Evolutionary conservation across 2,113 vertebrate species (phyloP).

Genomic region (Formicarius rufipectus): DNA sequence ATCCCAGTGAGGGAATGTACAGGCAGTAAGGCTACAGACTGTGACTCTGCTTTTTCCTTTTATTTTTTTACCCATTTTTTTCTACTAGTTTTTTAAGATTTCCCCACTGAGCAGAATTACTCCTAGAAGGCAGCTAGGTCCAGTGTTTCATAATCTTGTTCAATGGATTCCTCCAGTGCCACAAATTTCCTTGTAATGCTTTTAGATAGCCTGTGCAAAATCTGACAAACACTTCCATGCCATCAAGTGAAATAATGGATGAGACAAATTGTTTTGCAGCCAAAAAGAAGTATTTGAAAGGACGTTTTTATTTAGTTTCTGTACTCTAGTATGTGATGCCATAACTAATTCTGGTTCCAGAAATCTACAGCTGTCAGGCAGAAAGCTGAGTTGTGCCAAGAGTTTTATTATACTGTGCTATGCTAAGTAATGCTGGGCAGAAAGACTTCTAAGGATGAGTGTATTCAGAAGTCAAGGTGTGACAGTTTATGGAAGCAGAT

Average conservation of each 20-base stretch:
- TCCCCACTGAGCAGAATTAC: neutral
- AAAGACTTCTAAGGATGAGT: neutral
- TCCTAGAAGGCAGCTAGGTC: neutral
- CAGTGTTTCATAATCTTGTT: neutral
- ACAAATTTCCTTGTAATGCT: neutral
- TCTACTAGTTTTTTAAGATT: neutral
- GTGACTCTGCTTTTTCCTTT: neutral
- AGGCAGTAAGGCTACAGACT: neutral
- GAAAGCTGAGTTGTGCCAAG: neutral
- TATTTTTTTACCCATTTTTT: neutral
- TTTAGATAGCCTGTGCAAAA: neutral
- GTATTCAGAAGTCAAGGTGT: neutral
- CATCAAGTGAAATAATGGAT: neutral
- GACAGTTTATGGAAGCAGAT: neutral
- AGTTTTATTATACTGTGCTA: neutral
- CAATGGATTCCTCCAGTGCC: neutral
- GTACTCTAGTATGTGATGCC: neutral
- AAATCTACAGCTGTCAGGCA: neutral
- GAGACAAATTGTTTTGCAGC: neutral
- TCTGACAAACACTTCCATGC: neutral
- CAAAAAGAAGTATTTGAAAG: neutral
- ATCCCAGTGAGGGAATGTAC: neutral
- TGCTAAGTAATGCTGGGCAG: neutral
- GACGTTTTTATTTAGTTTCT: neutral
- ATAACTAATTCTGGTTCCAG: neutral